phyloP scores from a whole-genome alignment of 2,113 vertebrate genomes.

The Rafetus swinhoei region DNA sequence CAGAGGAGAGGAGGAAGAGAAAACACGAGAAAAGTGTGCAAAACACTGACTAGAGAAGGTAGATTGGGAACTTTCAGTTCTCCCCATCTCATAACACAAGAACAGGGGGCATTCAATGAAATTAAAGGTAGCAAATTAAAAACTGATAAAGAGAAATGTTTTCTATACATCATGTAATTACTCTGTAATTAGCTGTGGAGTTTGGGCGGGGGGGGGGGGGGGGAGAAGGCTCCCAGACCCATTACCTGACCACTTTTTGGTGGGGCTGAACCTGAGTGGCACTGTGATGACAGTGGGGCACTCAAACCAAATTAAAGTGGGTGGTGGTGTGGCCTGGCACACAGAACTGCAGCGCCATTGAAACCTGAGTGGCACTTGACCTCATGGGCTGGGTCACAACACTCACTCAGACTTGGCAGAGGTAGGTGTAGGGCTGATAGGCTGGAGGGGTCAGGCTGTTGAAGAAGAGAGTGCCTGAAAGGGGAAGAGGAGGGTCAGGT shows the following conservation, averaged over 20 bases:
- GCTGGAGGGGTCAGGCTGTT: too few relatives aligned
- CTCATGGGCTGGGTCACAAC: too few relatives aligned
- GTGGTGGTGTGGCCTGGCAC: neutral
- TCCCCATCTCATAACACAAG: neutral
- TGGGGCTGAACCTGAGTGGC: neutral
- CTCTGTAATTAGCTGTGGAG: neutral
- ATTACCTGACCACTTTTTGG: neutral
- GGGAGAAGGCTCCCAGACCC: neutral
- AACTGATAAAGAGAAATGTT: neutral
- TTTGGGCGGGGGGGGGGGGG: neutral
- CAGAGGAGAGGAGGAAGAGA: neutral
- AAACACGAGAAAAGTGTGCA: neutral
- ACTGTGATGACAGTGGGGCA: neutral
- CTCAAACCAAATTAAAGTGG: neutral
- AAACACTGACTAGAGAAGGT: neutral
- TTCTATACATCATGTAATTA: accelerated
- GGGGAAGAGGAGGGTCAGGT: neutral
- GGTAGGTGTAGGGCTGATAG: neutral
- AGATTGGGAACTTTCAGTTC: neutral
- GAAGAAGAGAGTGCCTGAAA: neutral
- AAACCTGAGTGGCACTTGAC: too few relatives aligned
- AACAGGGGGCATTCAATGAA: accelerated
- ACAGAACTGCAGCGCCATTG: neutral
- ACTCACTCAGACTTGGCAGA: neutral
- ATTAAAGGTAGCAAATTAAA: neutral